Evolutionary conservation across 2,888 invertebrate genomes (phyloP).

Genomic region (Ditula angustiorana): DNA sequence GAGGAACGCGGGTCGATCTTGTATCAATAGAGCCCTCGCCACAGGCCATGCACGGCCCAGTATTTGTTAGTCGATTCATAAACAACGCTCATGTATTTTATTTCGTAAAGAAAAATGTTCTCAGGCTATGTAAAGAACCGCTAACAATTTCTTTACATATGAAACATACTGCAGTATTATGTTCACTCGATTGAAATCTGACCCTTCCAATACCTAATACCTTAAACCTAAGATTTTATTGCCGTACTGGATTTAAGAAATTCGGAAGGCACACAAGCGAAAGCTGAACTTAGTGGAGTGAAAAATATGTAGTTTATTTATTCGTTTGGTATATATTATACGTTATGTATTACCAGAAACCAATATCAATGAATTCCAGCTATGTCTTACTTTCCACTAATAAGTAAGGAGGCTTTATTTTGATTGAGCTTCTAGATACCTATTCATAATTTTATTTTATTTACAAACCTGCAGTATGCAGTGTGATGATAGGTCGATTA

Average conservation of each 20-base stretch:
- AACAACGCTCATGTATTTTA: not conserved
- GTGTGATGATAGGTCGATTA: no score
- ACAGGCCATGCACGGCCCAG: conserved; percentile 5
- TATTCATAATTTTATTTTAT: not conserved
- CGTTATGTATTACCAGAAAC: no score
- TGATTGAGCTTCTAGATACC: not conserved
- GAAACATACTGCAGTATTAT: conserved; percentile 1
- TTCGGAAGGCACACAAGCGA: conserved; percentile 13
- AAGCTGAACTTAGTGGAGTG: conserved; percentile 8
- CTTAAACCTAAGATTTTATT: conserved; percentile 29
- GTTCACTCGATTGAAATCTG: conserved; percentile 25
- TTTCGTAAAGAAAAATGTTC: not conserved
- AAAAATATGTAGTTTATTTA: not conserved
- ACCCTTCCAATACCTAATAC: conserved; percentile 22
- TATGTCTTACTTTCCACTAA: no score
- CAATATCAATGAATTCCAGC: no score
- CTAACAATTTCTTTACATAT: not conserved
- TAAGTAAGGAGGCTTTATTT: not conserved
- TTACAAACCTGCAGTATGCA: not conserved
- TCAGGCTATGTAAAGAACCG: not conserved
- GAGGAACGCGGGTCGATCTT: not conserved
- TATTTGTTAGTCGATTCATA: conserved; percentile 10
- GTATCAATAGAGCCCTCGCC: conserved; percentile 27
- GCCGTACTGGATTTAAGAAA: conserved; percentile 20
- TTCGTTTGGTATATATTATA: no score